A percentile compares a stretch with the other conserved stretches of the same genome.
Conservation (phyloP, 2,797 vertebrate genomes). For the Pelodytes ibericus region DNA sequence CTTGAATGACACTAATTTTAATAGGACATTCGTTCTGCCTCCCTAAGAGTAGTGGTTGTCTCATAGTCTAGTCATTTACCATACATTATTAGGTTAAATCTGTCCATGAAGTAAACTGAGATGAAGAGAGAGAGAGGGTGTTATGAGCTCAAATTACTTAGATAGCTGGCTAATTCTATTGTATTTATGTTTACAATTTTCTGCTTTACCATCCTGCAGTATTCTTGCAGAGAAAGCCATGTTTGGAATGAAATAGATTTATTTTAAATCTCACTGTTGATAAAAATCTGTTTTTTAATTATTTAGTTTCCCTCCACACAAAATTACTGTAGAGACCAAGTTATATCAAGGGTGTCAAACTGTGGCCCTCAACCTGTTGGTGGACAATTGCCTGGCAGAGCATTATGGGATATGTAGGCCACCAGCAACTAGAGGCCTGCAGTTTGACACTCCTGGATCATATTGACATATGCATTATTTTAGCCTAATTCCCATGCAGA, state of each 20-base stretch:
- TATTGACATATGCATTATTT: too few relatives aligned
- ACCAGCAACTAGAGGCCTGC: too few relatives aligned
- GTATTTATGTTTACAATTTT: conserved; percentile 26
- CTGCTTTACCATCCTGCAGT: neutral
- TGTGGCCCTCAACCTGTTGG: too few relatives aligned
- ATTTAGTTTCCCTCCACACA: too few relatives aligned
- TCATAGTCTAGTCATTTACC: conserved; percentile 53
- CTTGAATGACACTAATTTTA: conserved; percentile 34
- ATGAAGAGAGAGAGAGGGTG: conserved; percentile 36
- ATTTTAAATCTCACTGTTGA: neutral
- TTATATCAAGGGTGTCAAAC: too few relatives aligned
- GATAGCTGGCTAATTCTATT: conserved; percentile 43
- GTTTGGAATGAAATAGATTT: neutral
- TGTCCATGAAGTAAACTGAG: conserved; percentile 51
- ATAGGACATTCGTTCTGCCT: conserved; percentile 35
- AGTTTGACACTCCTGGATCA: too few relatives aligned
- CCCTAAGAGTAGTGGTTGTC: conserved; percentile 37
- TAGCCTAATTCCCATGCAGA: too few relatives aligned
- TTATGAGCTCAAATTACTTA: conserved; percentile 21
- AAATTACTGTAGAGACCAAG: too few relatives aligned
- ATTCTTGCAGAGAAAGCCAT: neutral
- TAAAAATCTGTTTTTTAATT: too few relatives aligned
- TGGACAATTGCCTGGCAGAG: too few relatives aligned
- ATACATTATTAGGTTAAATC: conserved; percentile 50
- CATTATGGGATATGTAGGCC: too few relatives aligned